phyloP scores from a whole-genome alignment of 2,113 vertebrate species.

The Gadus macrocephalus region DNA sequence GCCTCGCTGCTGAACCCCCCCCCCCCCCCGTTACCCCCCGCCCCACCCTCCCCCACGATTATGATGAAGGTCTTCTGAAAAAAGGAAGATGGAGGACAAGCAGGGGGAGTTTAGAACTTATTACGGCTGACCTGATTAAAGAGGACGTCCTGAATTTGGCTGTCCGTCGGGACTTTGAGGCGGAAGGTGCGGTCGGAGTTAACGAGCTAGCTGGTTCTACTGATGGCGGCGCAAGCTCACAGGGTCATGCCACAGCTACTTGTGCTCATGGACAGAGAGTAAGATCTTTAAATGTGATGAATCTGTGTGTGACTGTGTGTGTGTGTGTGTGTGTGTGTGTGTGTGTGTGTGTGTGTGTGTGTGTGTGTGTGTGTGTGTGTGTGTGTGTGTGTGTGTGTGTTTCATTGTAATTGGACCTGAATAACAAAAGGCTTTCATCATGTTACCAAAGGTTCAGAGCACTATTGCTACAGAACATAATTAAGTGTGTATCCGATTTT shows the following conservation, averaged over 20 bases:
- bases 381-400: background rate
- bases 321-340: background rate
- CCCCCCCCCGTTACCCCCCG: background rate
- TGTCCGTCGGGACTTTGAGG: too few species aligned
- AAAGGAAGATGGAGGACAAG: slow-evolving; percentile 14
- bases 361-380: background rate
- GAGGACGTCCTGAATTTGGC: too few species aligned
- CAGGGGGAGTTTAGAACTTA: slow-evolving; percentile 34
- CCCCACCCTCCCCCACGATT: slow-evolving; percentile 31
- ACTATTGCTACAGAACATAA: too few species aligned
- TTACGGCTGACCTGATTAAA: too few species aligned
- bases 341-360: background rate
- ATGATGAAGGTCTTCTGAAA: slow-evolving; percentile 52
- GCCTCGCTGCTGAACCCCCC: slow-evolving; percentile 22
- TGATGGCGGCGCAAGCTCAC: too few species aligned
- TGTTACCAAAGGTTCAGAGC: too few species aligned
- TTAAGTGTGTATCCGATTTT: too few species aligned
- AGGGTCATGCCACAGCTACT: too few species aligned
- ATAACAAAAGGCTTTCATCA: too few species aligned
- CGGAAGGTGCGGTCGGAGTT: too few species aligned
- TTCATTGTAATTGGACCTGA: background rate
- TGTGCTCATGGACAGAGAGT: background rate
- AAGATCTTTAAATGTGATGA: background rate
- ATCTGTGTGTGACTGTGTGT: background rate
- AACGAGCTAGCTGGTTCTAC: too few species aligned